phyloP scores from a whole-genome alignment of 2,888 invertebrate species.

The Vanessa cardui region DNA sequence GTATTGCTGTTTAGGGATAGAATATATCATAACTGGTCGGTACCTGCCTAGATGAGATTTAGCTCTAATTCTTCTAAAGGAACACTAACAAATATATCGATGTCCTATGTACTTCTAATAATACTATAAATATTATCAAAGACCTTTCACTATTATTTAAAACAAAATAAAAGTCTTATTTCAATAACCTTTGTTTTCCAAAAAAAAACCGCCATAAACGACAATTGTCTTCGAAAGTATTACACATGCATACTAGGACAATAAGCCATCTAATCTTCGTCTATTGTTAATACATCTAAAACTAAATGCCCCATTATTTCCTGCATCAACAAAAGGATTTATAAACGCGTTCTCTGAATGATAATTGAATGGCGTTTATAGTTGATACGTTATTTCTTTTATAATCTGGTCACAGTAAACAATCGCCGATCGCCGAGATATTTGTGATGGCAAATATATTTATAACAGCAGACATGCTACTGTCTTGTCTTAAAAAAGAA shows the following conservation, averaged over 20 bases:
- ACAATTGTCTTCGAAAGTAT: conserved; percentile 4
- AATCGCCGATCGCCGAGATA: conserved; percentile 33
- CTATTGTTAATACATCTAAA: conserved; percentile 33
- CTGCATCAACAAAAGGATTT: conserved; percentile 32
- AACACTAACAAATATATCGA: no score
- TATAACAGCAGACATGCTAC: conserved; percentile 9
- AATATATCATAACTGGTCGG: no score
- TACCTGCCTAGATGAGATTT: no score
- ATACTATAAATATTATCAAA: no score
- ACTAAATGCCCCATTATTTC: conserved; percentile 29
- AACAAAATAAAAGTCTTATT: no score
- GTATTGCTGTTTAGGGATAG: no score
- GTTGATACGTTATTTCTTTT: conserved; percentile 41
- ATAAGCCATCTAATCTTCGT: conserved; percentile 25
- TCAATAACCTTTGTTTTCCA: no score
- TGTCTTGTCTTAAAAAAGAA: no score
- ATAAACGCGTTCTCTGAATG: conserved; percentile 31
- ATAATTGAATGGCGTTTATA: conserved; percentile 33
- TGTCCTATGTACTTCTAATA: no score
- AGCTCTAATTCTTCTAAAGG: no score
- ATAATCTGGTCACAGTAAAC: conserved; percentile 45
- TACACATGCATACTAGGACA: conserved; percentile 19
- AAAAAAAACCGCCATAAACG: not conserved
- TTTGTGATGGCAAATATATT: conserved; percentile 10
- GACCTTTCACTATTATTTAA: no score